Percentiles rank a stretch among this genome's conserved stretches.
phyloP scores from a whole-genome alignment of 1,140 invertebrate genomes.

The Platyscapa corneri region DNA sequence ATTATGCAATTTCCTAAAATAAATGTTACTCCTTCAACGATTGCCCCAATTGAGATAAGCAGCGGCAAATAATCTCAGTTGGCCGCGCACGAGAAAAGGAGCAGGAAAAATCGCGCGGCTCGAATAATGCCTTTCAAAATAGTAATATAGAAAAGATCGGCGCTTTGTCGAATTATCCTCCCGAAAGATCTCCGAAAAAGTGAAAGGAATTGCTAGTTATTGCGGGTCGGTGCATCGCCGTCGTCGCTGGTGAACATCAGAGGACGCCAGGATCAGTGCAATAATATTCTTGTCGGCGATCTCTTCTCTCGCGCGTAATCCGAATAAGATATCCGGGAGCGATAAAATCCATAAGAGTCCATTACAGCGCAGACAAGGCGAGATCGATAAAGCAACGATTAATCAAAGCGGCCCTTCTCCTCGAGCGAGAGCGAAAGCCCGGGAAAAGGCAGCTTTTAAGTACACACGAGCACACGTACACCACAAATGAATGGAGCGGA shows the following conservation, averaged over 20 bases:
- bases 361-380: background rate
- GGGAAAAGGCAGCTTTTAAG: background rate
- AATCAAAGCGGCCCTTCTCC: slow-evolving; percentile 20
- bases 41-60: no score
- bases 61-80: no score
- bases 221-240: no score
- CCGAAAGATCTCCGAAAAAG: no score
- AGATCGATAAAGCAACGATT: slow-evolving; percentile 27
- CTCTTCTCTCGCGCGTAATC: background rate
- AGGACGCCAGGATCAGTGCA: background rate
- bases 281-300: background rate
- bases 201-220: background rate
- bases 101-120: no score
- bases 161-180: no score
- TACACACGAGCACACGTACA: background rate
- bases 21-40: no score
- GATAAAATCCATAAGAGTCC: slow-evolving; percentile 13
- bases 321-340: background rate
- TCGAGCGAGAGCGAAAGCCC: no score
- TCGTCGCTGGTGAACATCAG: background rate
- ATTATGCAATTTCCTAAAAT: no score
- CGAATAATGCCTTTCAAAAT: no score
- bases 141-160: no score
- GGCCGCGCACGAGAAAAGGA: no score
- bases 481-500: background rate